phyloP scores from a whole-genome alignment of 2,888 invertebrate species.

The Dryocosmus kuriphilus region DNA sequence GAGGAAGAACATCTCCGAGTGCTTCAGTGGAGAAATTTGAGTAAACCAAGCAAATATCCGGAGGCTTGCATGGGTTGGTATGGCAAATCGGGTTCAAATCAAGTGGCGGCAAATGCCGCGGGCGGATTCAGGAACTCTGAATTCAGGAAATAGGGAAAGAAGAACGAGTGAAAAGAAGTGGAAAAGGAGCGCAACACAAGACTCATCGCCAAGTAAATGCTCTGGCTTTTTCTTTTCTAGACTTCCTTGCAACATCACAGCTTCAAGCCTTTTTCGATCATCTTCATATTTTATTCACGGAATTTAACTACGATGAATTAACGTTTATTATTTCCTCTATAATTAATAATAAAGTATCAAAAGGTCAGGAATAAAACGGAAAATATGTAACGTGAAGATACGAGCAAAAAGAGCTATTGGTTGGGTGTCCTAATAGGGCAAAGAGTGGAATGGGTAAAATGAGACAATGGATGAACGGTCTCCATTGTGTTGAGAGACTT shows the following conservation, averaged over 20 bases:
- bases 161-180: constrained; percentile 35
- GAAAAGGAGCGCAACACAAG: constrained; percentile 36
- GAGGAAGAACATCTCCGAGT: constrained; percentile 19
- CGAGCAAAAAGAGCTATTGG: background rate
- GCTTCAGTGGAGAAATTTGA: constrained; percentile 62
- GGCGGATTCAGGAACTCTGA: constrained; percentile 51
- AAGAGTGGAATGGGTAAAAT: constrained; percentile 8
- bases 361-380: background rate
- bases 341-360: background rate
- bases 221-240: constrained; percentile 56
- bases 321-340: too few relatives aligned
- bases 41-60: constrained; percentile 70
- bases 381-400: constrained; percentile 16
- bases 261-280: constrained; percentile 60
- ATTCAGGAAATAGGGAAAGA: constrained; percentile 39
- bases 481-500: constrained; percentile 64
- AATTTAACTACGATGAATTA: constrained; percentile 38
- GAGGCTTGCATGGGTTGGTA: constrained; percentile 59
- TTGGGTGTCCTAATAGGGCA: constrained; percentile 20
- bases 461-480: constrained; percentile 63
- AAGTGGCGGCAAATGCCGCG: constrained; percentile 70
- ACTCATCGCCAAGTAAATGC: constrained; percentile 51
- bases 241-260: constrained; percentile 1
- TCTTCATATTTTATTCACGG: constrained; percentile 67
- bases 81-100: constrained; percentile 71